Evolutionary conservation across 2,888 invertebrate species (phyloP).

Genomic region (Nephrotoma flavescens): DNA sequence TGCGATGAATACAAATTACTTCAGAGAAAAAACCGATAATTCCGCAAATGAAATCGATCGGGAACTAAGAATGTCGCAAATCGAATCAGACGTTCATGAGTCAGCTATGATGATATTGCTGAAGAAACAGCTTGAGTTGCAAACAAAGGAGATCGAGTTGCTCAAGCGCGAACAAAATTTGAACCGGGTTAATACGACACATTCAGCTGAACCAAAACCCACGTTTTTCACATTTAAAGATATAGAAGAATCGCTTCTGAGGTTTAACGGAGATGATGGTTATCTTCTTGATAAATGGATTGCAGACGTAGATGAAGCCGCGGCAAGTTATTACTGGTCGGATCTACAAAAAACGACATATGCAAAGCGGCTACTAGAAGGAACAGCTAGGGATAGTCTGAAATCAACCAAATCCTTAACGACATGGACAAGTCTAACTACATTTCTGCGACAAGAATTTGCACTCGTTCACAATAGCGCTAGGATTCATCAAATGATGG

Average conservation of each 20-base stretch:
- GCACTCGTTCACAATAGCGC: conserved; percentile 2
- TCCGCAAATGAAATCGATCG: too few relatives aligned
- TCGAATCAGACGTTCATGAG: too few relatives aligned
- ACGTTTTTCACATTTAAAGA: conserved; percentile 3
- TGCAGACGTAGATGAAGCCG: conserved; percentile 3
- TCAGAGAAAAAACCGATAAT: too few relatives aligned
- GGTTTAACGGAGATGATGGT: conserved; percentile 1
- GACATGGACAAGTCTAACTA: conserved; percentile 5
- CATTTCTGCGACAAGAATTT: conserved; percentile 6
- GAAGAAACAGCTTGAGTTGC: background rate
- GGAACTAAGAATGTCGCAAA: too few relatives aligned
- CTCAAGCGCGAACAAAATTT: background rate
- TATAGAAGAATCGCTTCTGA: conserved; percentile 1
- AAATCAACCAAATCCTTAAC: conserved; percentile 1
- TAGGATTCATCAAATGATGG: conserved; percentile 4
- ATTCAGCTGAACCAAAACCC: background rate
- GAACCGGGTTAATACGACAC: background rate
- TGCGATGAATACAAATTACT: too few relatives aligned
- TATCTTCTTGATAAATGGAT: conserved; percentile 6
- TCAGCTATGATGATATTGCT: too few relatives aligned
- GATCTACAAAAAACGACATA: conserved; percentile 7
- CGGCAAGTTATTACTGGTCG: background rate
- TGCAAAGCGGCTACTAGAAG: conserved; percentile 4
- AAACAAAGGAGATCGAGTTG: background rate
- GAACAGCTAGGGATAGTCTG: conserved; percentile 7